A percentile compares a stretch with the other conserved stretches of the same genome.
Conservation (phyloP, 2,888 invertebrate genomes). For the Calliopum simillimum region DNA sequence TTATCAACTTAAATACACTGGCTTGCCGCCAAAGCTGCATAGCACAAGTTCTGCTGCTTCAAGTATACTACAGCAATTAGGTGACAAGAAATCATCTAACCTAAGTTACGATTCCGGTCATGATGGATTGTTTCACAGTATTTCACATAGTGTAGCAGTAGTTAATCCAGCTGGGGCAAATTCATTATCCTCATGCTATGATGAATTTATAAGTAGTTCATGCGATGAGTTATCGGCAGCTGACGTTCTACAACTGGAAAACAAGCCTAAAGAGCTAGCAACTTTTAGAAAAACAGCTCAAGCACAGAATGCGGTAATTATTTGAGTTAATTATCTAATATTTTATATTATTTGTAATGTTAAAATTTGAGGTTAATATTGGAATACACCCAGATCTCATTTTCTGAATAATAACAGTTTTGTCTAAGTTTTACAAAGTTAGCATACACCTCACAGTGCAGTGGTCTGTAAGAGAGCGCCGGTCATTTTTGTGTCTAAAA, state of each 20-base stretch:
- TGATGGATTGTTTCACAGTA: slow-evolving; percentile 58
- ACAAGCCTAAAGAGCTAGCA: neutral
- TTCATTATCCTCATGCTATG: slow-evolving; percentile 9
- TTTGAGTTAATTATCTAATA: neutral
- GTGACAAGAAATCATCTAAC: slow-evolving; percentile 53
- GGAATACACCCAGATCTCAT: too few relatives aligned
- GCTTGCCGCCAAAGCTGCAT: too few relatives aligned
- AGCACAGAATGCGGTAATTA: slow-evolving; percentile 20
- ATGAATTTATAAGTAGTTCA: slow-evolving; percentile 2
- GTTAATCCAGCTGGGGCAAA: neutral
- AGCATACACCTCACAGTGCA: too few relatives aligned
- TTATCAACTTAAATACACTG: too few relatives aligned
- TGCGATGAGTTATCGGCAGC: neutral
- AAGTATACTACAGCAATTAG: neutral
- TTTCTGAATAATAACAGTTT: too few relatives aligned
- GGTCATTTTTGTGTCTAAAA: too few relatives aligned
- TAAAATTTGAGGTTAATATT: too few relatives aligned
- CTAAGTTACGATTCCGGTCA: slow-evolving; percentile 63
- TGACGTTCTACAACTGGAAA: neutral
- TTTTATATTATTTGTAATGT: neutral
- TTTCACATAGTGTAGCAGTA: slow-evolving; percentile 45
- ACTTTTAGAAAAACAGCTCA: neutral
- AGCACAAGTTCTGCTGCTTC: neutral
- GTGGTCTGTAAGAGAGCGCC: too few relatives aligned
- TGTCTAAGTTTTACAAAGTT: too few relatives aligned